phyloP scores from a whole-genome alignment of 2,888 invertebrate genomes.

The Chouioia cunea region DNA sequence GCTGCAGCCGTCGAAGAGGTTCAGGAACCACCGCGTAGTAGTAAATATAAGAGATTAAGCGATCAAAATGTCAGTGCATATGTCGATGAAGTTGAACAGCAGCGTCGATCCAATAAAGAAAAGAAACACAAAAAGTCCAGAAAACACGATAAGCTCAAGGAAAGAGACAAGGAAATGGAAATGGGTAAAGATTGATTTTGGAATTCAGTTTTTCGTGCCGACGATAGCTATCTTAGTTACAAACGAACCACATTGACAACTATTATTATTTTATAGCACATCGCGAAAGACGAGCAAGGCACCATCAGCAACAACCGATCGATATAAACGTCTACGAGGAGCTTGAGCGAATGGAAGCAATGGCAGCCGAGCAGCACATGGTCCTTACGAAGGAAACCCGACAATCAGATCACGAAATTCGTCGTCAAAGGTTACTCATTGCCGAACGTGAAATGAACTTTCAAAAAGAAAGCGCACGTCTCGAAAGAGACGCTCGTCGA shows the following conservation, averaged over 20 bases:
- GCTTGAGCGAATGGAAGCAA: constrained; percentile 60
- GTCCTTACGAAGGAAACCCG: neutral
- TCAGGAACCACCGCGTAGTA: neutral
- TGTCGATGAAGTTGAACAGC: constrained; percentile 34
- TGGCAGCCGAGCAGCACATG: constrained; percentile 3
- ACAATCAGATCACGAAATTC: constrained; percentile 62
- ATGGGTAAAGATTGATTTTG: constrained; percentile 17
- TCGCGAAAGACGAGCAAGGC: too few species aligned
- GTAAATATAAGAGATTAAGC: too few species aligned
- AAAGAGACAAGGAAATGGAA: constrained; percentile 52
- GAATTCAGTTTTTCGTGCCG: neutral
- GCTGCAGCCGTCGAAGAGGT: constrained; percentile 42
- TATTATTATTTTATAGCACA: neutral
- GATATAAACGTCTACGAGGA: constrained; percentile 66
- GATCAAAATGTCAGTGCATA: constrained; percentile 7
- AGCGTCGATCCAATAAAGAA: neutral
- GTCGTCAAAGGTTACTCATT: constrained; percentile 60
- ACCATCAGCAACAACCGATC: constrained; percentile 51
- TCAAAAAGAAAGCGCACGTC: constrained; percentile 60
- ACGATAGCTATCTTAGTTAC: too few species aligned
- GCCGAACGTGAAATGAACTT: constrained; percentile 78
- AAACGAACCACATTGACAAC: neutral
- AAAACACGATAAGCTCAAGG: neutral
- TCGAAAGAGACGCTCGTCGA: neutral
- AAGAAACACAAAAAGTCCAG: neutral